Evolutionary conservation across 2,888 invertebrate genomes (phyloP), one percentile per base, ranked within the genome.

Genomic region (Azorinus chamasolen): DNA sequence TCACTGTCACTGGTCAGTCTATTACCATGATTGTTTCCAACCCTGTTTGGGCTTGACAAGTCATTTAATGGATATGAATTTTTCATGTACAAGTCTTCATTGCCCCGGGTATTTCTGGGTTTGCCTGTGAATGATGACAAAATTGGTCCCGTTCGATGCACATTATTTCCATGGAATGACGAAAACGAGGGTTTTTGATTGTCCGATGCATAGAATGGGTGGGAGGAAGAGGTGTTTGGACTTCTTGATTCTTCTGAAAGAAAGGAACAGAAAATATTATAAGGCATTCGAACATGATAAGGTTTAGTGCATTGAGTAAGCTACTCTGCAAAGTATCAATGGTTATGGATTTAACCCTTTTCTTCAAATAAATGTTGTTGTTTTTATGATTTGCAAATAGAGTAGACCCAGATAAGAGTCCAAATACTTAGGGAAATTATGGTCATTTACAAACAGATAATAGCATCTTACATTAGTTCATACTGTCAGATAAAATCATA

Each of bases 191-290:
- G 78, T 46, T 78, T 74, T 48, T 72, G 74, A 39, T 59, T 72
- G 41, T 81, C 81, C 8, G 81, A 57, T 8, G 78, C 72, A 65
- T 81, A 81, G 65, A 81, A 81, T 32, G 81, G 81, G 55, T 81
- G 78, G n/a, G 71, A 63, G 22, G 78, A 59, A 1, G 81, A 81
- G 45, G 78, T 72, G 54, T 77, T 80, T 12, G 81, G 78, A 54
- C 78, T 81, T 22, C 78, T 46, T 24, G 72, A 70, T 1, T 78
- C 78, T 75, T 81, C 81, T 81, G 78, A 39, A 73, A 80, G 10
- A 14, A 45, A 58, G n/a, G n/a, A n/a, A 16, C 4, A 20, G 45
- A 8, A 8, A 45, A 8, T 32, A 32, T 32, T 32, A 32, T 32
- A 32, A 6, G 10, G 6, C 20, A 5, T 5, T 16, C 14, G 45